These are phyloP conservation scores for Todiramphus chloris DNA, from an alignment of 2,113 vertebrate genomes.

Conservation along the genomic window DNA sequence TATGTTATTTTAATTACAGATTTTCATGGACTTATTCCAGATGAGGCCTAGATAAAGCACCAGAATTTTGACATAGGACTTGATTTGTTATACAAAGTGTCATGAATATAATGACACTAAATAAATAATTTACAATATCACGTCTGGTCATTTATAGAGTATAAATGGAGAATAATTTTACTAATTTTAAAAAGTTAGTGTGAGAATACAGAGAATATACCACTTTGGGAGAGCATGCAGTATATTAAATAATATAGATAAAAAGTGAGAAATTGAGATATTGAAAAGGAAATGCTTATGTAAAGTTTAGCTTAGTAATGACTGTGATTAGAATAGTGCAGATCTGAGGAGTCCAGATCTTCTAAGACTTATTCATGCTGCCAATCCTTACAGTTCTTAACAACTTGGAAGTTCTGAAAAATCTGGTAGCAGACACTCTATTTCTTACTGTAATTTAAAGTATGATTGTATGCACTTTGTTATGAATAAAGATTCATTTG, in stretches of 20 bases:
- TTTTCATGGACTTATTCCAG: conserved; percentile 31
- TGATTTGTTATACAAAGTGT: conserved; percentile 12
- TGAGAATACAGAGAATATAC: background rate
- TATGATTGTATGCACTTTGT: background rate
- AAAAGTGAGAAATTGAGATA: background rate
- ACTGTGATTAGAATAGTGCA: background rate
- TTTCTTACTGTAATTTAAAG: background rate
- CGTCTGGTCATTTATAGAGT: background rate
- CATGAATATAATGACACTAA: conserved; percentile 11
- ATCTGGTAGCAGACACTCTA: background rate
- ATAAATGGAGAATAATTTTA: conserved; percentile 2
- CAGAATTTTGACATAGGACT: conserved; percentile 25
- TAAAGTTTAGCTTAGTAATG: background rate
- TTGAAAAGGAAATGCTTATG: background rate
- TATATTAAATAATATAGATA: background rate
- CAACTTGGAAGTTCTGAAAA: background rate
- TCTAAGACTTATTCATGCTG: background rate
- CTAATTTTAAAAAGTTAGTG: background rate
- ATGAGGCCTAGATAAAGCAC: conserved; percentile 21
- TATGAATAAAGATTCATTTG: no score
- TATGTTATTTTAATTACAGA: conserved; percentile 47
- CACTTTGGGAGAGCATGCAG: background rate
- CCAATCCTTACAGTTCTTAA: background rate
- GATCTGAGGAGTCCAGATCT: background rate
- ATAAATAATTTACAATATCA: conserved; percentile 39